Evolutionary conservation across 92 coral and sea anemone genomes (phyloP).

Genomic region (Zoanthus gigantus): DNA sequence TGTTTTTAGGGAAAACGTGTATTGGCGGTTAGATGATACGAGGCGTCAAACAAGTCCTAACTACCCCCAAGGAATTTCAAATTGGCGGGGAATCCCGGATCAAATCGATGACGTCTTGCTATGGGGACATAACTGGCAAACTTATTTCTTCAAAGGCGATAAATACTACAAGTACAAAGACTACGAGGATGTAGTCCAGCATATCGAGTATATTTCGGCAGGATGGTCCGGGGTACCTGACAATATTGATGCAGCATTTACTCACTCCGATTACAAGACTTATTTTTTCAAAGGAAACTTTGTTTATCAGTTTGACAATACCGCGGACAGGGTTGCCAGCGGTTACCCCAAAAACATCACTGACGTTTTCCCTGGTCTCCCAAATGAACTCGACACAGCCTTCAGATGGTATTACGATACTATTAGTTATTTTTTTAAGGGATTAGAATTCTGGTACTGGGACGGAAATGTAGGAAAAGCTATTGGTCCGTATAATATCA

Average conservation of each 20-base stretch:
- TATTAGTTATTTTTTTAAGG: constrained; percentile 74
- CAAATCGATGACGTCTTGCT: constrained; percentile 71
- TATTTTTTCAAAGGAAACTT: constrained; percentile 58
- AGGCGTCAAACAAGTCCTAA: constrained; percentile 36
- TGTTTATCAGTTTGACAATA: constrained; percentile 54
- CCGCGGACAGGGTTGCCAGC: constrained; percentile 9
- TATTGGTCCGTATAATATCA: constrained; percentile 7
- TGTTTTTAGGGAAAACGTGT: constrained; percentile 52
- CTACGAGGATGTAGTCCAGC: background rate
- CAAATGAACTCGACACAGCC: constrained; percentile 65
- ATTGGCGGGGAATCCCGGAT: constrained; percentile 60
- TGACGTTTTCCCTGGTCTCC: constrained; percentile 45
- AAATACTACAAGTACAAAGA: constrained; percentile 64
- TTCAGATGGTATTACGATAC: constrained; percentile 66
- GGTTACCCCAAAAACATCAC: constrained; percentile 57
- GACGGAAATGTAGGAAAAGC: constrained; percentile 11
- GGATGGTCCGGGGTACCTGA: constrained; percentile 72
- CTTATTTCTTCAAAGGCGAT: constrained; percentile 66
- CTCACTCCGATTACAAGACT: constrained; percentile 42
- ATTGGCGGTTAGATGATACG: constrained; percentile 54
- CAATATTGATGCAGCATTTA: constrained; percentile 74
- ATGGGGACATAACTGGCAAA: constrained; percentile 68
- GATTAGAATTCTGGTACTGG: constrained; percentile 64
- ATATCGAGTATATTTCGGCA: constrained; percentile 28
- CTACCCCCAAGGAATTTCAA: constrained; percentile 48